Evolutionary conservation across 1,140 invertebrate genomes (phyloP).

Genomic region (Potamilus streckersoni): DNA sequence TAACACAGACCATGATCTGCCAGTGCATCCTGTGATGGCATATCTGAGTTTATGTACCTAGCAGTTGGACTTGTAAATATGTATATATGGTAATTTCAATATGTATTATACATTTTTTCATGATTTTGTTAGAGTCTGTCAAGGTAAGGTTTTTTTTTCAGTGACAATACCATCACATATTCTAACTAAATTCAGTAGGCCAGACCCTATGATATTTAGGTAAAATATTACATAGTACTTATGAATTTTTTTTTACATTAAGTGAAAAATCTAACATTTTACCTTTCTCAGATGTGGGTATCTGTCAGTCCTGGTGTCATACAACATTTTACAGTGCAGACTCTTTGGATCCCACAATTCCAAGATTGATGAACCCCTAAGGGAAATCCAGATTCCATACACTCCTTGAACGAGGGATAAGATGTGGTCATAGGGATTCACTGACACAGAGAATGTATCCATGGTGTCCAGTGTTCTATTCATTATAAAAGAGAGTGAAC

Average conservation of each 20-base stretch:
- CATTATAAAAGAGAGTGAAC: too few species aligned
- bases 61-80: too few species aligned
- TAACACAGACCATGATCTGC: too few species aligned
- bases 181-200: not conserved
- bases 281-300: slow-evolving; percentile 68
- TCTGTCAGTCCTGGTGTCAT: slow-evolving; percentile 68
- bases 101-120: not conserved
- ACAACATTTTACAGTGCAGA: slow-evolving; percentile 69
- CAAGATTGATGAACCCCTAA: slow-evolving; percentile 70
- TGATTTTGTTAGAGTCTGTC: not conserved
- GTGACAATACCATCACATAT: not conserved
- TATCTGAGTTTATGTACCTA: too few species aligned
- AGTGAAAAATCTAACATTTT: not conserved
- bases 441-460: slow-evolving; percentile 69
- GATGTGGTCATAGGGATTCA: slow-evolving; percentile 67
- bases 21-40: too few species aligned
- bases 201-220: not conserved
- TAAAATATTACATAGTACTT: not conserved
- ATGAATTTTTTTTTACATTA: not conserved
- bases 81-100: too few species aligned
- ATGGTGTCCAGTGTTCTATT: slow-evolving; percentile 68
- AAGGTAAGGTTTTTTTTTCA: not conserved
- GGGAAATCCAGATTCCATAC: slow-evolving; percentile 70
- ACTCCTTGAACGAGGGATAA: slow-evolving; percentile 57
- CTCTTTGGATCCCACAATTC: slow-evolving; percentile 70